phyloP scores from a whole-genome alignment of 2,797 vertebrate species.

The Lagodon rhomboides region DNA sequence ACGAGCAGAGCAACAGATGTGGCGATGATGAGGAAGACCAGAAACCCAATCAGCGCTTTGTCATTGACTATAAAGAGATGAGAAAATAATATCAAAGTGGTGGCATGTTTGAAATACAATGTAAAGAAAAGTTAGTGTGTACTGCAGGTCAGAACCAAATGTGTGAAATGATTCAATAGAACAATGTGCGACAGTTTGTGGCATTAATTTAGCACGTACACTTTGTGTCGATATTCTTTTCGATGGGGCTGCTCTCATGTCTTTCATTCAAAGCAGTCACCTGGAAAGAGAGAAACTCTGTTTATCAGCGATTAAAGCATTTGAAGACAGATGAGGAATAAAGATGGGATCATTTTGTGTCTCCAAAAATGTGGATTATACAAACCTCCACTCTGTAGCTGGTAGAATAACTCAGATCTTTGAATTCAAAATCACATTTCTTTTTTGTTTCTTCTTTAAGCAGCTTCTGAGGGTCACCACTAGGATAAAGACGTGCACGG shows the following conservation, averaged over 20 bases:
- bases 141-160: not conserved
- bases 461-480: rapidly evolving
- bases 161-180: not conserved
- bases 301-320: not conserved
- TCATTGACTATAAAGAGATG: constrained; percentile 87
- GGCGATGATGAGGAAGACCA: constrained; percentile 90
- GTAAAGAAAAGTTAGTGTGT: not conserved
- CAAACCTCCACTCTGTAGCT: constrained; percentile 69
- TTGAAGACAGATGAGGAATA: not conserved
- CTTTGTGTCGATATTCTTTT: rapidly evolving
- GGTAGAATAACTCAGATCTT: constrained; percentile 74
- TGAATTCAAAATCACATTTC: constrained; percentile 23
- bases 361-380: not conserved
- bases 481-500: rapidly evolving
- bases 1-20: constrained; percentile 89
- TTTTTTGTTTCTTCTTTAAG: rapidly evolving
- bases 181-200: not conserved
- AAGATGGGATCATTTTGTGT: not conserved
- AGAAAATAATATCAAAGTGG: not conserved
- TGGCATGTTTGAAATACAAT: not conserved
- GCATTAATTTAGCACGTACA: constrained; percentile 62
- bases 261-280: not conserved
- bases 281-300: constrained; percentile 50
- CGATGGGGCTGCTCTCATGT: rapidly evolving
- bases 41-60: constrained; percentile 88